A percentile compares a stretch with the other conserved stretches of the same genome.
phyloP scores from a whole-genome alignment of 2,797 vertebrate species.

The Protonibea diacanthus region DNA sequence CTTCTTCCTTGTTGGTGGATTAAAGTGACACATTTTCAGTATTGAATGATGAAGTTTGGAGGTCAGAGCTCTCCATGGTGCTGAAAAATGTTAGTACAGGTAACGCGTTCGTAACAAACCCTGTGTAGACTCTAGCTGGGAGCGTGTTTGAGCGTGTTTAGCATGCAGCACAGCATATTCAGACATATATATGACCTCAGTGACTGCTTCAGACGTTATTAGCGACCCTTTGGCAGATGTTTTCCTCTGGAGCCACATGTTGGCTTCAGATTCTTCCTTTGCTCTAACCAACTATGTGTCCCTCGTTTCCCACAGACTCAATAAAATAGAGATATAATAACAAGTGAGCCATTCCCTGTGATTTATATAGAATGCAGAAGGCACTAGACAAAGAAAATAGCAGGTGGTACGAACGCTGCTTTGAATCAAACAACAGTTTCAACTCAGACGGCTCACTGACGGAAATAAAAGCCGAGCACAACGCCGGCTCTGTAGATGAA shows the following conservation, averaged over 20 bases:
- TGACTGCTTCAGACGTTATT: background rate
- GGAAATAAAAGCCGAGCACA: conserved; percentile 36
- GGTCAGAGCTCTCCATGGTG: conserved; percentile 77
- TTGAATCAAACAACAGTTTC: conserved; percentile 32
- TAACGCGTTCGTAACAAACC: conserved; percentile 7
- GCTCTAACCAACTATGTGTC: conserved; percentile 22
- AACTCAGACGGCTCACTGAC: conserved; percentile 31
- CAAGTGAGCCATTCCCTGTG: conserved; percentile 2
- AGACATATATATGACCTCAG: conserved; percentile 7
- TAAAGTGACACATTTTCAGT: conserved; percentile 36
- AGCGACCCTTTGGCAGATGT: conserved; percentile 21
- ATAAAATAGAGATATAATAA: conserved; percentile 31
- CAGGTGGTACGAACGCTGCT: conserved; percentile 40
- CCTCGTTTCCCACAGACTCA: conserved; percentile 13
- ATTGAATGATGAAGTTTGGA: conserved; percentile 23
- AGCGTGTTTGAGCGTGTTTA: background rate
- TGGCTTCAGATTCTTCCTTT: conserved; percentile 35
- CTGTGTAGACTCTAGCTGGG: background rate
- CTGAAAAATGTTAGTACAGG: conserved; percentile 71
- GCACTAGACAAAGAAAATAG: conserved; percentile 17
- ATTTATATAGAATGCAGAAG: conserved; percentile 25
- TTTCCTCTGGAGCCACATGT: conserved; percentile 36
- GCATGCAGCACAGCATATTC: background rate
- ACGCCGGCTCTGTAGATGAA: conserved; percentile 26
- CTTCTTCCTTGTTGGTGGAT: conserved; percentile 79